A percentile compares a stretch with the other conserved stretches of the same genome.
phyloP scores from a whole-genome alignment of 2,113 vertebrate genomes.

The Sinosuthora webbiana region DNA sequence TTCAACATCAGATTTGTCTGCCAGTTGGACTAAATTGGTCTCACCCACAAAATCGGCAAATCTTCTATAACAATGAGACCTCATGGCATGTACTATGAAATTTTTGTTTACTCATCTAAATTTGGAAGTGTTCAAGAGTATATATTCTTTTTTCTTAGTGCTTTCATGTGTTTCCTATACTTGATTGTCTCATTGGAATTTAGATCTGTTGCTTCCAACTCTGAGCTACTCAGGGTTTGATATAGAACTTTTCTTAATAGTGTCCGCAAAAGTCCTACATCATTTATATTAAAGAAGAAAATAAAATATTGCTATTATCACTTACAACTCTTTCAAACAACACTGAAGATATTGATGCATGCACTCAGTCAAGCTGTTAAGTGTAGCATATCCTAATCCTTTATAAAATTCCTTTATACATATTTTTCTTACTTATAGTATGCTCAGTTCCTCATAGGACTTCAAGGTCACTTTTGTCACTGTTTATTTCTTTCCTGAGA shows the following conservation, averaged over 20 bases:
- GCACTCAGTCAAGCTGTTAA: not conserved
- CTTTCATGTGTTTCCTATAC: not conserved
- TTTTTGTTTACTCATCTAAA: not conserved
- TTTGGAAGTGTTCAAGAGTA: not conserved
- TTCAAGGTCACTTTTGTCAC: not conserved
- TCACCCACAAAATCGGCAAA: not conserved
- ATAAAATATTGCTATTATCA: not conserved
- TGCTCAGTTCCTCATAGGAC: not conserved
- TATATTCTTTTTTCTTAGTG: not conserved
- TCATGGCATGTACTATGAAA: not conserved
- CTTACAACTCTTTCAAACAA: not conserved
- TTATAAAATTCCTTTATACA: not conserved
- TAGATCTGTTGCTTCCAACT: not conserved
- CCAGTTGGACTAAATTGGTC: not conserved
- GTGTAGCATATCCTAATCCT: not conserved
- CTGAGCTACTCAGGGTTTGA: not conserved
- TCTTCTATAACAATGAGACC: not conserved
- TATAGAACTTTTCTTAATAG: not conserved
- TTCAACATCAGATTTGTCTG: not conserved
- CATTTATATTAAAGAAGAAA: conserved; percentile 6
- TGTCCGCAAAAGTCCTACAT: not conserved
- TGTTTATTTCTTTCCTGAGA: not conserved
- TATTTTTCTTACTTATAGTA: conserved; percentile 20
- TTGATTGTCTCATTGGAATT: not conserved
- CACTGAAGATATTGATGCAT: not conserved